These are phyloP conservation scores for Diploptera punctata DNA, from an alignment of 2,888 invertebrate species.

Conservation along the genomic window DNA sequence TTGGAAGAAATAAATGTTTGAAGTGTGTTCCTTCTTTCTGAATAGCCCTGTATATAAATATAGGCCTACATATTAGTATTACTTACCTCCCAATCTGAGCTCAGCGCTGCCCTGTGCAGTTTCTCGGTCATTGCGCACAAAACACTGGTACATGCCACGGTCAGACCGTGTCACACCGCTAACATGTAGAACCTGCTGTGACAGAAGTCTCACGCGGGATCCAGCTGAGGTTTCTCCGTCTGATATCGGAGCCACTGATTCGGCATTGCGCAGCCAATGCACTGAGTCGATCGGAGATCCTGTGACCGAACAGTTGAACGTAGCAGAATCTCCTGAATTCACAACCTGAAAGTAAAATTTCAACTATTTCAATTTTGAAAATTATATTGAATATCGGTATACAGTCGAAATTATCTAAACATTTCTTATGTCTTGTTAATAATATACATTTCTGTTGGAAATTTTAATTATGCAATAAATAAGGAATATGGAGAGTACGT, in stretches of 20 bases:
- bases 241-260: constrained; percentile 59
- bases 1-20: no score
- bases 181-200: constrained; percentile 50
- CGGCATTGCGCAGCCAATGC: constrained; percentile 82
- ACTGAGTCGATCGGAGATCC: constrained; percentile 83
- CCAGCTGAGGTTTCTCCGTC: neutral
- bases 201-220: constrained; percentile 64
- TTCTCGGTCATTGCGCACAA: constrained; percentile 55
- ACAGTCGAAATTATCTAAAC: no score
- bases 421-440: no score
- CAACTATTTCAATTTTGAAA: no score
- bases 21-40: no score
- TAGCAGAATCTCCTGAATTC: constrained; percentile 83
- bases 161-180: constrained; percentile 54
- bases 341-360: constrained; percentile 59
- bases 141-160: constrained; percentile 62
- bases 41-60: no score
- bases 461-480: no score
- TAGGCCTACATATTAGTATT: no score
- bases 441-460: no score
- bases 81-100: constrained; percentile 55
- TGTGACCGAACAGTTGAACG: constrained; percentile 84
- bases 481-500: no score
- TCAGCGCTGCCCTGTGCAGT: constrained; percentile 54
- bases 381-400: no score